Evolutionary conservation across 2,113 vertebrate species (phyloP).

Genomic region (Spheniscus mendiculus): DNA sequence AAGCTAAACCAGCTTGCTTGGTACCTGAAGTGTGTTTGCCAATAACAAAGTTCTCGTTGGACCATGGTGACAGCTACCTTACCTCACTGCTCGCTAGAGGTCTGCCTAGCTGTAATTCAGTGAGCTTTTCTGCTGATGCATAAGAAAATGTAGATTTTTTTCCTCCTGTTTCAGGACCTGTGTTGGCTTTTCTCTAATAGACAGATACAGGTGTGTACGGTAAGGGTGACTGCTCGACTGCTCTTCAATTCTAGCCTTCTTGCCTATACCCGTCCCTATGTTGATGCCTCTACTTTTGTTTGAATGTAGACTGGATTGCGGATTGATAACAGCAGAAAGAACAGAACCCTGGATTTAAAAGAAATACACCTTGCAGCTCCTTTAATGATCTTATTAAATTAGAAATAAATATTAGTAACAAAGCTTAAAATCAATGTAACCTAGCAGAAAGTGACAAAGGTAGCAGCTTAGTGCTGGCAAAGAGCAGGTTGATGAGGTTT

Average conservation of each 20-base stretch:
- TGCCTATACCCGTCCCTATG: neutral
- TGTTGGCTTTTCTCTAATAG: neutral
- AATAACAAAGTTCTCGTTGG: neutral
- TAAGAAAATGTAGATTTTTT: neutral
- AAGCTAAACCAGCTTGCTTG: neutral
- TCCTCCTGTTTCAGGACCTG: neutral
- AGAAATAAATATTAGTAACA: neutral
- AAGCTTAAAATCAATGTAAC: neutral
- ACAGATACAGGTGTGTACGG: neutral
- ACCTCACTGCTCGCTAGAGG: neutral
- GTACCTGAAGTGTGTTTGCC: neutral
- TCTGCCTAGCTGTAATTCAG: neutral
- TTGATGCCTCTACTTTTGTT: neutral
- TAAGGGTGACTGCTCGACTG: neutral
- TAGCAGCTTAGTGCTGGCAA: neutral
- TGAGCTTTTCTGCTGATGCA: neutral
- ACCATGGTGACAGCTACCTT: neutral
- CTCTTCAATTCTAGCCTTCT: neutral
- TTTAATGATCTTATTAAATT: neutral
- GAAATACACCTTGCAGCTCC: neutral
- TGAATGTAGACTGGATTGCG: neutral
- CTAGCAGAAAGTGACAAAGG: neutral
- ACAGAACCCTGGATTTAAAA: neutral
- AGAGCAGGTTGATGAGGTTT: neutral
- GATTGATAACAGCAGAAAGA: neutral